Evolutionary conservation across 2,113 vertebrate genomes (phyloP), one percentile per base, ranked within the genome.

Genomic region (Dryoscopus gambensis): DNA sequence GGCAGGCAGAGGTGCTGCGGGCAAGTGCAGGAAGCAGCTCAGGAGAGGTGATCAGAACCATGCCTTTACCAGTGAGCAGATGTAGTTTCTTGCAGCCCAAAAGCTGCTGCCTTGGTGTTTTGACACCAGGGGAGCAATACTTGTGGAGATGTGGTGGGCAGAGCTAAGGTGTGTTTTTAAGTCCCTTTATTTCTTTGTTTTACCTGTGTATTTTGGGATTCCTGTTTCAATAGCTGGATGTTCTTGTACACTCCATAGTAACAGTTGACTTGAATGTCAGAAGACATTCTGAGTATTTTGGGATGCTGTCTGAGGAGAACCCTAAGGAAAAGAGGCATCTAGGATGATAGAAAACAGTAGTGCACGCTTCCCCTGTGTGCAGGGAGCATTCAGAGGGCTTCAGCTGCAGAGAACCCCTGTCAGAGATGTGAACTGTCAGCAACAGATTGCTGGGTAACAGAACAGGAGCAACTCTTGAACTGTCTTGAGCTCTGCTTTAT

Each of bases 201-300:
- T 71, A 22, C 30, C 21, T 37, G 2, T 52, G 15, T 42, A 7
- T 81, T 84, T 81, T 95, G 53, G 11, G 10, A 64, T 80, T 73
- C 55, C 46, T 49, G 0, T 81, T 91, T 84, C 35, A 63, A 7
- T 47, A 74, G 37, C 46, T 69, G n/a, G 40, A 24, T 70, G 33
- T 49, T 84, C 37, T 40, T 17, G 17, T 65, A 15, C 7, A 5
- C 0, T 0, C 40, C 37, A 39, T 81, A 65, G 19, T 64, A 50
- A 53, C 16, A 62, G 21, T 15, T 82, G 60, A 44, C 22, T 55
- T 78, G 53, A 42, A 49, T 70, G 62, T 78, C 64, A 81, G 5
- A 94, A 87, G 42, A 30, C 21, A 21, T 80, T 55, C 11, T 15
- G 30, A n/a, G 5, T 67, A 11, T 62, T 96, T 67, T 84, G 87